Base-by-base conservation (phyloP, 2,888 invertebrate genomes). In the Chrysodeixis includens region DNA sequence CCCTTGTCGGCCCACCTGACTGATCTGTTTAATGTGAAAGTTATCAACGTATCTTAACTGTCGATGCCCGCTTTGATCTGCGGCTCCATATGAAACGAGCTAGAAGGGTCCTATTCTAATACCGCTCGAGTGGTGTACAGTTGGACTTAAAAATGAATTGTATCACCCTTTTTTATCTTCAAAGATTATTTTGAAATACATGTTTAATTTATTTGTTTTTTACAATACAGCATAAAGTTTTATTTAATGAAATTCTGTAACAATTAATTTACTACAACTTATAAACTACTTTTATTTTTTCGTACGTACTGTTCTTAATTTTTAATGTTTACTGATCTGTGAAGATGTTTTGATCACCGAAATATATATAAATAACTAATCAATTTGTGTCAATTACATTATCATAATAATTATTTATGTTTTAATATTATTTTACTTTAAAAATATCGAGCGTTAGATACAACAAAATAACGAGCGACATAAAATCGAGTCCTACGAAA, bases 31-130 rank as follows among this genome's bases (percentile, higher is more conserved):
- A 81, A 86, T 79, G 79, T 75, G 74, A 83, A 86, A 85, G 79
- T 85, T 85, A 85, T 84, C 85, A 81, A 79, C 79, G 71, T 81
- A 84, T 83, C 82, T 83, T 82, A 84, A 83, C 82, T 82, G 84
- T 84, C 83, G 85, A 87, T 86, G 81, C 76, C 72, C 83, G 84
- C 88, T 89, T 90, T 90, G 88, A 89, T 87, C 84, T 83, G 76
- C 76, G 79, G 83, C 76, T 83, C 82, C 82, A 82, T 83, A 80
- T 79, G 79, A 85, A 84, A 81, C 71, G 76, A 80, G 74, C 62
- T 68, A 78, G 71, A 74, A 81, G 84, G 84, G 78, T 71, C 54
- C 75, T 83, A 71, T 73, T 75, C 75, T 66, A 63, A 62, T 69
- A 63, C 14, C 32, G 56, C 55, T 68, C 56, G 35, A 71, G 20